Evolutionary conservation across 2,797 vertebrate species (phyloP), one percentile per base, ranked within the genome.

Genomic region (Coendou prehensilis): DNA sequence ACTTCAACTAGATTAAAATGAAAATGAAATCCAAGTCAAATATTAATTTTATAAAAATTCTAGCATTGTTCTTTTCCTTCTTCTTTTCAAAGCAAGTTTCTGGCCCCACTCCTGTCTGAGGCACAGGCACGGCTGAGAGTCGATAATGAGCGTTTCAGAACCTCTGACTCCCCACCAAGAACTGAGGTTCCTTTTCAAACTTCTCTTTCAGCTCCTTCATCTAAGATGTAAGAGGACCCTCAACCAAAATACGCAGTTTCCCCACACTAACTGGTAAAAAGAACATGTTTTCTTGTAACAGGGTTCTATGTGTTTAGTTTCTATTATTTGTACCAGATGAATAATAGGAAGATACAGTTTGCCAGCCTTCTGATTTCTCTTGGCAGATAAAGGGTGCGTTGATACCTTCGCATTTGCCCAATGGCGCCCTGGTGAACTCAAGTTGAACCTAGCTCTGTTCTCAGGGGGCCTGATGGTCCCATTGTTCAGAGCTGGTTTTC

Each of bases 81-180:
- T 41, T 41, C 37, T 87, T 93, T 94, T 64, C 54, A 56, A 85
- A 92, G 80, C 30, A 69, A 17, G 92, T 97, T 96, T 97, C 96
- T 98, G 96, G 94, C 95, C 96, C 95, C 97, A 88, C 59, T 97
- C 96, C 93, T 96, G 63, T 33, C 37, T 69, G 75, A 86, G 20
- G 37, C 50, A 54, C 54, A 67, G 63, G n/a, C 64, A 52, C 17
- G 9, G 54, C 23, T 11, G 30, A 26, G 37, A 47, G 1, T 54
- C 2, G 41, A 33, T 4, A 64, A 17, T 57, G 37, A 41, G 67
- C 22, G 81, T 56, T 61, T 87, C 1, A 61, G 88, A 28, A 84
- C 33, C 73, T 71, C 23, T 22, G 41, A 75, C 11, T 67, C 17
- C 15, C 54, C n/a, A 20, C 5, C 73, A 83, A 93, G 17, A 75